Evolutionary conservation across 2,113 vertebrate genomes (phyloP).

Genomic region (Puntigrus tetrazona): DNA sequence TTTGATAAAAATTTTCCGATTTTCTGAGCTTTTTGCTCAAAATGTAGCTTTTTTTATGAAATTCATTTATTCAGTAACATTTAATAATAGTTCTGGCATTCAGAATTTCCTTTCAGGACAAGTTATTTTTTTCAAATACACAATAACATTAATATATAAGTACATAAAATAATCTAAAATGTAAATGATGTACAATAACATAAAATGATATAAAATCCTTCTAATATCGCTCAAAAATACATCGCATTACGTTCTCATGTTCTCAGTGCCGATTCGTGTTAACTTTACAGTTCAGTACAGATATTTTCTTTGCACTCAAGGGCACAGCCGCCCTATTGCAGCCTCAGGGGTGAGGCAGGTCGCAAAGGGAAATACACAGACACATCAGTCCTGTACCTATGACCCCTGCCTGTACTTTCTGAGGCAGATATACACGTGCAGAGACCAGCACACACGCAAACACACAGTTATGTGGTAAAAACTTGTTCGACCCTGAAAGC

Average conservation of each 20-base stretch:
- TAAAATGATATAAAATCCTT: not conserved
- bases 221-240: not conserved
- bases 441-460: conserved; percentile 11
- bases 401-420: conserved; percentile 35
- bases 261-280: not conserved
- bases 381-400: conserved; percentile 44
- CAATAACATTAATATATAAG: too few relatives aligned
- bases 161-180: too few relatives aligned
- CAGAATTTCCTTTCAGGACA: too few relatives aligned
- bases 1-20: too few relatives aligned
- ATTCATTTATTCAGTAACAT: too few relatives aligned
- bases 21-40: too few relatives aligned
- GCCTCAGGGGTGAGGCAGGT: conserved; percentile 51
- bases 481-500: conserved; percentile 68
- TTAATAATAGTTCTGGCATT: too few relatives aligned
- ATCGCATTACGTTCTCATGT: not conserved
- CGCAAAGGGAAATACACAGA: conserved; percentile 55
- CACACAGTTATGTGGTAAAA: conserved; percentile 47
- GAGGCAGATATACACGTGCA: conserved; percentile 28
- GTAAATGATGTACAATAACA: not conserved
- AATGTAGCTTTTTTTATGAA: too few relatives aligned
- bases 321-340: conserved; percentile 15
- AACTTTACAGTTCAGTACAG: conserved; percentile 6
- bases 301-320: conserved; percentile 39
- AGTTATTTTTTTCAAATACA: too few relatives aligned